Percentiles rank a stretch among this genome's conserved stretches.
phyloP scores from a whole-genome alignment of 2,888 invertebrate species.

The Cephalotes varians region DNA sequence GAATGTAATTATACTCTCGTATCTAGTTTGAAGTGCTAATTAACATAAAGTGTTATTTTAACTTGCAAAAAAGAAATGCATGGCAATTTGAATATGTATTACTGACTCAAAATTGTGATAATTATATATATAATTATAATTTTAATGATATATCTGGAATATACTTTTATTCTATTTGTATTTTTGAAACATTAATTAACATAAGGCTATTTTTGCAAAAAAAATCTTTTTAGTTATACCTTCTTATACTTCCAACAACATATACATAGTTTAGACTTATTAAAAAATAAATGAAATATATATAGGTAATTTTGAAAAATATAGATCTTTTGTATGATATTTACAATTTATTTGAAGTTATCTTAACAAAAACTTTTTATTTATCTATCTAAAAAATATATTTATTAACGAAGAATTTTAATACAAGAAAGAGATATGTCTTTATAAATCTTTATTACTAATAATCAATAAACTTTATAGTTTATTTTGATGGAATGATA shows the following conservation, averaged over 20 bases:
- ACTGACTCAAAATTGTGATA: constrained; percentile 66
- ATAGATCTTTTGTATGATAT: too few relatives aligned
- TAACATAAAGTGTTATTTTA: neutral
- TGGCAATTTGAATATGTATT: constrained; percentile 76
- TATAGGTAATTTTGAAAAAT: neutral
- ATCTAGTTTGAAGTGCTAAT: constrained; percentile 19
- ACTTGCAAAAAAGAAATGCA: neutral
- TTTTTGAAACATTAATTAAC: neutral
- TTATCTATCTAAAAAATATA: neutral
- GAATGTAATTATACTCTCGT: constrained; percentile 77
- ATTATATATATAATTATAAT: constrained; percentile 46
- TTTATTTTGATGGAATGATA: neutral
- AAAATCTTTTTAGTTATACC: neutral
- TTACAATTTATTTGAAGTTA: neutral
- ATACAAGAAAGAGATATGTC: neutral
- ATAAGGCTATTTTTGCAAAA: neutral
- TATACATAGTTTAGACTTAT: neutral
- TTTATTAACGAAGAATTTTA: neutral
- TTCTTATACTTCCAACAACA: neutral
- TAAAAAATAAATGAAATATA: neutral
- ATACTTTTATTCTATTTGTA: constrained; percentile 68
- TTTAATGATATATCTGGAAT: constrained; percentile 76
- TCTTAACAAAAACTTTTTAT: neutral
- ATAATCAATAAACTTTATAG: neutral
- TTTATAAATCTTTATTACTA: neutral